These are phyloP conservation scores for Panthera leo DNA, from an alignment of 2,113 vertebrate genomes.

Conservation along the genomic window DNA sequence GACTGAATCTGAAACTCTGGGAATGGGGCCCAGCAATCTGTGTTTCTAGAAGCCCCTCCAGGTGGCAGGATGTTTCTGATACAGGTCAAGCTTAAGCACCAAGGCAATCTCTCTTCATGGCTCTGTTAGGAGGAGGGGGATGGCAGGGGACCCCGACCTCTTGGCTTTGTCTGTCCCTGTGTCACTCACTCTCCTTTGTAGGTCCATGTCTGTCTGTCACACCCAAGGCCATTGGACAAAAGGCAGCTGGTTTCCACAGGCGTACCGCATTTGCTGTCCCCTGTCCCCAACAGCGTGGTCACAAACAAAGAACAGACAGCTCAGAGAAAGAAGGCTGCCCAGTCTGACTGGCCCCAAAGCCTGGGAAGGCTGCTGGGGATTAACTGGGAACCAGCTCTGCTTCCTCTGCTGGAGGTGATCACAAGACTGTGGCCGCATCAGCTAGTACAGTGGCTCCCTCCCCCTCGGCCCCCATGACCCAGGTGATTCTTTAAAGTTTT, in stretches of 20 bases:
- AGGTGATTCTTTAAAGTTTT: too few relatives aligned
- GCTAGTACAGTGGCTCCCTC: neutral
- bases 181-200: neutral
- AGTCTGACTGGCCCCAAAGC: neutral
- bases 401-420: neutral
- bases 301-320: neutral
- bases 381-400: neutral
- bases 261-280: rapidly evolving
- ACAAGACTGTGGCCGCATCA: neutral
- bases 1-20: neutral
- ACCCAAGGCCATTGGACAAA: neutral
- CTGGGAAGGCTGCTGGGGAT: neutral
- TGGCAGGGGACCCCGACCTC: neutral
- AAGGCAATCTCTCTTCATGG: neutral
- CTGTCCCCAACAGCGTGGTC: neutral
- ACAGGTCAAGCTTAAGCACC: neutral
- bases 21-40: neutral
- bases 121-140: neutral
- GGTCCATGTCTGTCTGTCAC: neutral
- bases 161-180: neutral
- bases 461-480: too few relatives aligned
- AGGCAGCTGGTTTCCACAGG: neutral
- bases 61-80: neutral
- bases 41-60: neutral
- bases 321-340: neutral